These are phyloP conservation scores for Xestobium rufovillosum DNA, from an alignment of 2,888 invertebrate species.

Conservation along the genomic window DNA sequence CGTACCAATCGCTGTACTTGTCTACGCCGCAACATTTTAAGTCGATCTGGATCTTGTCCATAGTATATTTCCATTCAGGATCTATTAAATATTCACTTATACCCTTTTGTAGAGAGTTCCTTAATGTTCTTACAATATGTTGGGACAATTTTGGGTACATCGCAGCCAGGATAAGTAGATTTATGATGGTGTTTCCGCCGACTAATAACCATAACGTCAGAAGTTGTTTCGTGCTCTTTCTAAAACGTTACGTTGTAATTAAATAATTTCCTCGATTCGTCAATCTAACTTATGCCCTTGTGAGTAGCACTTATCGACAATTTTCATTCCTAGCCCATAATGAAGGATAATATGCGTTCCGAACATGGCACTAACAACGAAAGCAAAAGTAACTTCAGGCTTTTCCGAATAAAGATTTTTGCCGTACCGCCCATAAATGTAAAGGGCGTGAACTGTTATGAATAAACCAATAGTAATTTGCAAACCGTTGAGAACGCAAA, in stretches of 20 bases:
- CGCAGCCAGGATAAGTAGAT: constrained; percentile 34
- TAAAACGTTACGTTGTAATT: constrained; percentile 25
- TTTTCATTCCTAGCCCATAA: constrained; percentile 37
- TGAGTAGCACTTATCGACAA: constrained; percentile 37
- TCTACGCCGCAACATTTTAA: constrained; percentile 53
- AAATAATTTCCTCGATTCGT: not conserved
- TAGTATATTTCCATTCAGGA: constrained; percentile 48
- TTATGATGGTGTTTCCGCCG: constrained; percentile 35
- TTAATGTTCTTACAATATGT: constrained; percentile 41
- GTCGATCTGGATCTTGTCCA: constrained; percentile 51
- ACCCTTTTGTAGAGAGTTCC: constrained; percentile 48
- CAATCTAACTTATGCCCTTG: constrained; percentile 38
- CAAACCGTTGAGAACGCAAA: constrained; percentile 32
- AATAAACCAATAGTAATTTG: constrained; percentile 35
- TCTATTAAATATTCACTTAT: constrained; percentile 53
- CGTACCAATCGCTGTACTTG: constrained; percentile 51
- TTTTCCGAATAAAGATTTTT: constrained; percentile 39
- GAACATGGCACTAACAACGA: constrained; percentile 37
- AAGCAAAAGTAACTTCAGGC: constrained; percentile 39
- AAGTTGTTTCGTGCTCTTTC: constrained; percentile 39
- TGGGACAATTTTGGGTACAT: constrained; percentile 37
- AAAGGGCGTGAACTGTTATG: constrained; percentile 35
- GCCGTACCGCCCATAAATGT: constrained; percentile 34
- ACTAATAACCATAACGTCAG: constrained; percentile 37
- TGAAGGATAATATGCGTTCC: constrained; percentile 38